Conservation (phyloP, 2,888 invertebrate genomes). For the Nasonia oneida region DNA sequence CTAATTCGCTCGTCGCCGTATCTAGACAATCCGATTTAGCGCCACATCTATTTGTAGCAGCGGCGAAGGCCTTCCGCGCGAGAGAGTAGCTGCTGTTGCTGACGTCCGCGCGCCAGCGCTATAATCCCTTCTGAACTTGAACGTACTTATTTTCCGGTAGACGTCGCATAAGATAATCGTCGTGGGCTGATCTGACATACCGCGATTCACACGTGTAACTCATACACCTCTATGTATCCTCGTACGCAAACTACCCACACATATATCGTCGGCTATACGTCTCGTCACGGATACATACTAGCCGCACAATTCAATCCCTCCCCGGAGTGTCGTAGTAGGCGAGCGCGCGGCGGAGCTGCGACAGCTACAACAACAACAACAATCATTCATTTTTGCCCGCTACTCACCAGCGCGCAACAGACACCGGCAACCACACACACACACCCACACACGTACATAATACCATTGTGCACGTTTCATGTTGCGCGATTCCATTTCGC, state of each 20-base stretch:
- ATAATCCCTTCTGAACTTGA: slow-evolving; percentile 24
- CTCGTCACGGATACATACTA: background rate
- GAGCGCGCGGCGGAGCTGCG: background rate
- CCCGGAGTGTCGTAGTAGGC: background rate
- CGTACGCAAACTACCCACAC: background rate
- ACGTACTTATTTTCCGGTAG: slow-evolving; percentile 5
- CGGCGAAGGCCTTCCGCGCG: background rate
- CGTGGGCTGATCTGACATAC: background rate
- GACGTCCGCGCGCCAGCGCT: slow-evolving; percentile 21
- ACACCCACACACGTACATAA: slow-evolving; percentile 63
- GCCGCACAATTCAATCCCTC: slow-evolving; percentile 29
- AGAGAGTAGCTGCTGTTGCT: background rate
- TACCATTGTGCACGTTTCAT: slow-evolving; percentile 70
- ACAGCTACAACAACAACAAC: slow-evolving; percentile 27
- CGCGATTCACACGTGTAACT: background rate
- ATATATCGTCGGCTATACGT: background rate
- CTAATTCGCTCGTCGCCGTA: background rate
- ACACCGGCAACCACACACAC: background rate
- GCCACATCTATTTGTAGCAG: background rate
- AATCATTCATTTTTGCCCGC: slow-evolving; percentile 51
- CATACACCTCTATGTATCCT: background rate
- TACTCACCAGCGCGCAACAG: background rate
- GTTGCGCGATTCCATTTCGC: slow-evolving; percentile 74
- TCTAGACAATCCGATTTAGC: background rate
- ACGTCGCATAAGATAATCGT: slow-evolving; percentile 50